Evolutionary conservation across 2,888 invertebrate species (phyloP).

Genomic region (Eupelmus urozonus): DNA sequence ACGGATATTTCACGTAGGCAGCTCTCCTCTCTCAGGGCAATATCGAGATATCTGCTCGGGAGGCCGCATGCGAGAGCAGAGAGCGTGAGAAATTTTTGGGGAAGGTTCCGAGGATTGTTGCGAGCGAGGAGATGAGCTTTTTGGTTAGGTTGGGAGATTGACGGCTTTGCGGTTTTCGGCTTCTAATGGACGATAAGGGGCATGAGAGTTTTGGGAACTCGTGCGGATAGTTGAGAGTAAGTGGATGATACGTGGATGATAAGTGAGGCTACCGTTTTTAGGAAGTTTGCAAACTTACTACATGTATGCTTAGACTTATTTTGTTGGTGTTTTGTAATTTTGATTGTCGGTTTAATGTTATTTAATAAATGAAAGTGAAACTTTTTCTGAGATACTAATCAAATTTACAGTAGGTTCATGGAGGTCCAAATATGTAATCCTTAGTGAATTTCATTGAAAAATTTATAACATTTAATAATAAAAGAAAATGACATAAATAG

Average conservation of each 20-base stretch:
- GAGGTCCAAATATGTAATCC: too few species aligned
- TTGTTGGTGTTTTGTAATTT: too few species aligned
- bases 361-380: too few species aligned
- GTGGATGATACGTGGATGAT: not conserved
- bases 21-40: not conserved
- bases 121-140: not conserved
- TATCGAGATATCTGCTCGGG: constrained; percentile 44
- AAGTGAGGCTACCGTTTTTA: not conserved
- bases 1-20: constrained; percentile 24
- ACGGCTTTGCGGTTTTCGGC: constrained; percentile 6
- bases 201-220: constrained; percentile 10
- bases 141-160: constrained; percentile 8
- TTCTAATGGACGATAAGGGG: not conserved
- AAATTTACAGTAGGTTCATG: too few species aligned
- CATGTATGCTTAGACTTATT: too few species aligned
- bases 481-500: too few species aligned
- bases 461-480: too few species aligned
- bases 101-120: constrained; percentile 23
- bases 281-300: too few species aligned
- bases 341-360: too few species aligned
- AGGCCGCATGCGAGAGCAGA: constrained; percentile 36
- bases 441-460: too few species aligned
- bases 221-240: not conserved
- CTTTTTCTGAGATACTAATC: too few species aligned
- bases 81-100: constrained; percentile 50